phyloP scores from a whole-genome alignment of 2,888 invertebrate genomes.

The Orchesellides sinensis region DNA sequence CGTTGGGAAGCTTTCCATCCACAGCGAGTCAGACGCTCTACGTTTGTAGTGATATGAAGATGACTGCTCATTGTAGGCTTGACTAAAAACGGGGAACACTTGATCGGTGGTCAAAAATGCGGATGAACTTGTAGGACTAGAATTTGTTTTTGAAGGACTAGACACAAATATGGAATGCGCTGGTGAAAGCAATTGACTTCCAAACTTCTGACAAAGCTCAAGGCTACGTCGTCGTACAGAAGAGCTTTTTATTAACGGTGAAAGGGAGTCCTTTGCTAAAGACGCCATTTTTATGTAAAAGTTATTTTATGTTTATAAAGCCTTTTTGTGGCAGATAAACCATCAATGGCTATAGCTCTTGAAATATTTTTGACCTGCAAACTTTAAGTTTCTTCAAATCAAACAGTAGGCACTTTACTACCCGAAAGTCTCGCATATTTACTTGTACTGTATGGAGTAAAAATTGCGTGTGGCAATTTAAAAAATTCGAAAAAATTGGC shows the following conservation, averaged over 20 bases:
- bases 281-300: slow-evolving; percentile 26
- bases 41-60: background rate
- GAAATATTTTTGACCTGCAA: background rate
- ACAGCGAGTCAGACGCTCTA: slow-evolving; percentile 44
- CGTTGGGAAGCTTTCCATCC: slow-evolving; percentile 25
- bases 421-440: slow-evolving; percentile 22
- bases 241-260: slow-evolving; percentile 64
- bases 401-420: slow-evolving; percentile 18
- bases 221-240: slow-evolving; percentile 67
- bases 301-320: background rate
- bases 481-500: no score
- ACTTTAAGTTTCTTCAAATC: slow-evolving; percentile 40
- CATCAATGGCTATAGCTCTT: background rate
- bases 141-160: no score
- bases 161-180: slow-evolving; percentile 9
- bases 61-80: background rate
- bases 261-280: slow-evolving; percentile 67
- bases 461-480: no score
- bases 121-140: slow-evolving; percentile 13
- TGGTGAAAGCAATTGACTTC: slow-evolving; percentile 63
- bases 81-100: no score
- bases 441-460: no score
- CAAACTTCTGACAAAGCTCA: slow-evolving; percentile 71
- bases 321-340: background rate
- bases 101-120: slow-evolving; percentile 15